Percentiles rank a stretch among this genome's conserved stretches.
phyloP scores from a whole-genome alignment of 2,113 vertebrate species.

The Ailurus styani region DNA sequence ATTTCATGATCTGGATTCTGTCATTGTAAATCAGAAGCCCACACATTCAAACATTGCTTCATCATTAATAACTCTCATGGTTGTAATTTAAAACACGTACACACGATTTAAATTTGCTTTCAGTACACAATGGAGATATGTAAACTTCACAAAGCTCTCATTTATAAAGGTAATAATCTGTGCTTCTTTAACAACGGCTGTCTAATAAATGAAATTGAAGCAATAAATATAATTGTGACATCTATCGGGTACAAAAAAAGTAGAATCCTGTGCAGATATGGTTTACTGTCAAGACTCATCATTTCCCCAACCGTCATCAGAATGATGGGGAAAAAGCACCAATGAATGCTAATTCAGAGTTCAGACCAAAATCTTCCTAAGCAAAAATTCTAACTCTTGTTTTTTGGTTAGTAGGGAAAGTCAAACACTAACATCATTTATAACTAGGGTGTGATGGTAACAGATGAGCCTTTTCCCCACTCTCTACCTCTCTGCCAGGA shows the following conservation, averaged over 20 bases:
- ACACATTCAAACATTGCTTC: background rate
- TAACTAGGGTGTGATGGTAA: background rate
- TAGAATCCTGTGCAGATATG: background rate
- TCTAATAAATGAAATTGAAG: background rate
- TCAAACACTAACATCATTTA: background rate
- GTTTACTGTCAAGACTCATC: background rate
- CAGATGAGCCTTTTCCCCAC: background rate
- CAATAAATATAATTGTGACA: background rate
- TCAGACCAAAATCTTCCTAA: background rate
- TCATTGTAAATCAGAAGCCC: background rate
- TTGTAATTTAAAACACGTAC: conserved; percentile 21
- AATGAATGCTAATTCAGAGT: background rate
- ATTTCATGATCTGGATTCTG: background rate
- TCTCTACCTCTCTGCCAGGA: background rate
- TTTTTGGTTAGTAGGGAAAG: background rate
- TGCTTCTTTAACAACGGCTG: background rate
- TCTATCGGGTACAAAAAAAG: background rate
- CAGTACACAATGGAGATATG: background rate
- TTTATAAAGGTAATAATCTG: background rate
- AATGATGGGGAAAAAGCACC: background rate
- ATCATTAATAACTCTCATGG: background rate
- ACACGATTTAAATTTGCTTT: conserved; percentile 17
- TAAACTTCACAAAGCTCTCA: background rate
- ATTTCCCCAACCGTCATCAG: background rate
- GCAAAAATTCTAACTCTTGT: background rate